These are phyloP conservation scores for Cephus pulcher DNA, from an alignment of 2,888 invertebrate species.

Conservation along the genomic window DNA sequence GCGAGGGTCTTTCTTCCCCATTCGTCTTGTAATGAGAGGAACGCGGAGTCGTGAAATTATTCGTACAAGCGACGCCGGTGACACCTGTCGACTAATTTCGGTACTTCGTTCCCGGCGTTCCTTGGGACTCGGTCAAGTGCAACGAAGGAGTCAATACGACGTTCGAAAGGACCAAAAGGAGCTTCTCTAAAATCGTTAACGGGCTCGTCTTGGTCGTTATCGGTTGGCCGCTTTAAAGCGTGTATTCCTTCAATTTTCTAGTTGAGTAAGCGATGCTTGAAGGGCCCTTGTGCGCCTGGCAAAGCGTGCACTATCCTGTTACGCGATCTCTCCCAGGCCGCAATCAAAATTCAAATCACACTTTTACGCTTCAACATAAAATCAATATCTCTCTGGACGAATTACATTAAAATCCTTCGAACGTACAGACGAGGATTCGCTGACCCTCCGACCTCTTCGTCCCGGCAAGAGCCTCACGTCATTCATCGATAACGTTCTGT, in stretches of 20 bases:
- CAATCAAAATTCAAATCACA: conserved; percentile 67
- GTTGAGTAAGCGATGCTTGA: conserved; percentile 62
- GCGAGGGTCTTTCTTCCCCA: not conserved
- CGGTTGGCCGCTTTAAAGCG: conserved; percentile 57
- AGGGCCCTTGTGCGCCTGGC: conserved; percentile 63
- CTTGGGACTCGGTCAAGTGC: not conserved
- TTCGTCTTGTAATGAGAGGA: not conserved
- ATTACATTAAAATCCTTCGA: not conserved
- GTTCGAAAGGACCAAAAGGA: not conserved
- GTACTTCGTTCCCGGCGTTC: not conserved
- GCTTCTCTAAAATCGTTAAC: not conserved
- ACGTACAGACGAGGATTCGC: not conserved
- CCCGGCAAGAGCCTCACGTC: not conserved
- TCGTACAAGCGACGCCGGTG: not conserved
- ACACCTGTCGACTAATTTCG: not conserved
- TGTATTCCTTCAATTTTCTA: conserved; percentile 66
- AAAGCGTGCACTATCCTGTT: conserved; percentile 68
- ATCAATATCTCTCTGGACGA: conserved; percentile 56
- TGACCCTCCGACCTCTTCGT: not conserved
- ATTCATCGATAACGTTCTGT: not conserved
- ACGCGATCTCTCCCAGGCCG: conserved; percentile 63
- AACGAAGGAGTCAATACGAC: not conserved
- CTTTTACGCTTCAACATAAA: conserved; percentile 64
- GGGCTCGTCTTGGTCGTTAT: conserved; percentile 9
- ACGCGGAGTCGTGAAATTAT: not conserved